These are phyloP conservation scores for Rhizomys pruinosus DNA, from an alignment of 2,113 vertebrate species.

Conservation along the genomic window DNA sequence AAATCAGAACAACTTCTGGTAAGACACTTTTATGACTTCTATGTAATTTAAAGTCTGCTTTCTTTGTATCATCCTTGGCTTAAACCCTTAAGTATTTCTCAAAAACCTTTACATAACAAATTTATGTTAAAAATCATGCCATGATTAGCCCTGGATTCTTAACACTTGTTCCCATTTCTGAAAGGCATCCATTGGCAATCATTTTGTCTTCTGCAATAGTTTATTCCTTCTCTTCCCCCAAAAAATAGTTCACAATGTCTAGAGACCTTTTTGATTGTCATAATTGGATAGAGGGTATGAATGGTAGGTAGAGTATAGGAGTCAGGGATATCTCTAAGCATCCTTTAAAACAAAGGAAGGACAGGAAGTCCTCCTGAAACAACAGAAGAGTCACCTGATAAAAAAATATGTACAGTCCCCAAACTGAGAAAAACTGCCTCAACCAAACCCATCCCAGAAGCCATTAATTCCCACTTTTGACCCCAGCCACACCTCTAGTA, in stretches of 20 bases:
- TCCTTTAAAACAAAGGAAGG: not conserved
- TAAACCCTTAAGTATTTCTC: not conserved
- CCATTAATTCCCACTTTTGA: not conserved
- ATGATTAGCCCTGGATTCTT: fast-evolving
- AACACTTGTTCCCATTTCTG: not conserved
- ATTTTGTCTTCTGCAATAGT: not conserved
- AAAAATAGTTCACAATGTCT: not conserved
- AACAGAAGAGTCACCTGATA: not conserved
- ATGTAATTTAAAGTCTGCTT: not conserved
- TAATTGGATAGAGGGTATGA: not conserved
- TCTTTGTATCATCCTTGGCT: not conserved
- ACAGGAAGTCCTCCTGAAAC: not conserved
- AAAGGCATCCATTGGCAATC: not conserved
- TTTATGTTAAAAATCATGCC: not conserved
- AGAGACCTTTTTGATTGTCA: not conserved
- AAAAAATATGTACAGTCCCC: not conserved
- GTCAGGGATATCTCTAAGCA: not conserved
- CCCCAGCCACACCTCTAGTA: fast-evolving
- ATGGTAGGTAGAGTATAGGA: not conserved
- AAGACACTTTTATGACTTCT: not conserved
- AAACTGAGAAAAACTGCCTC: not conserved
- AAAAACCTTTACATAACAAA: not conserved
- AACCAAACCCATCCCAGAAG: not conserved
- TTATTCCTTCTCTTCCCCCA: not conserved
- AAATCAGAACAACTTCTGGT: slow-evolving; percentile 12